Evolutionary conservation across 53 echinoderm and acorn worm species (phyloP).

Genomic region (Crossaster papposus): DNA sequence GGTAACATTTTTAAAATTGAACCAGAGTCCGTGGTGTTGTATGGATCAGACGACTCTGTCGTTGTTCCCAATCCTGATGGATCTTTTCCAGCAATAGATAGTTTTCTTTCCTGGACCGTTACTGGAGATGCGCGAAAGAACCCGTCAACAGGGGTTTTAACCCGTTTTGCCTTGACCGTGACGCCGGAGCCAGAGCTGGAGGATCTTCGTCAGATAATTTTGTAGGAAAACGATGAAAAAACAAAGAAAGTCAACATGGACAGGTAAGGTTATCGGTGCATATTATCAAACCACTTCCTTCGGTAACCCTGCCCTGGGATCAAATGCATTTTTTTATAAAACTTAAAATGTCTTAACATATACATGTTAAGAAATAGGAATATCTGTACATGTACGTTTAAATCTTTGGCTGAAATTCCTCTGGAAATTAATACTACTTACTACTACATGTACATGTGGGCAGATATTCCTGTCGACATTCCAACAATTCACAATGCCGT

Average conservation of each 20-base stretch:
- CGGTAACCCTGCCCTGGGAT: too few relatives aligned
- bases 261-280: constrained; percentile 13
- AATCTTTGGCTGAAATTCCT: too few relatives aligned
- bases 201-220: constrained; percentile 5
- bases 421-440: too few relatives aligned
- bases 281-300: too few relatives aligned
- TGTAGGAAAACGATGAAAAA: constrained; percentile 17
- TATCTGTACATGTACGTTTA: too few relatives aligned
- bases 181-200: constrained; percentile 33
- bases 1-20: constrained; percentile 32
- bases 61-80: constrained; percentile 25
- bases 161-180: constrained; percentile 27
- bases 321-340: too few relatives aligned
- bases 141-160: constrained; percentile 2
- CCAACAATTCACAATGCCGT: too few relatives aligned
- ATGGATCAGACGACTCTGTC: constrained; percentile 21
- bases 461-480: too few relatives aligned
- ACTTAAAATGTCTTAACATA: too few relatives aligned
- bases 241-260: constrained; percentile 32
- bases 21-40: constrained; percentile 15
- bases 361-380: too few relatives aligned
- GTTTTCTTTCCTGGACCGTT: constrained; percentile 26
- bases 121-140: constrained; percentile 14
- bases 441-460: too few relatives aligned
- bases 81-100: constrained; percentile 13